These are phyloP conservation scores for Stichopus chloronotus DNA, from an alignment of 35 echinoderm and acorn worm genomes.

Conservation along the genomic window DNA sequence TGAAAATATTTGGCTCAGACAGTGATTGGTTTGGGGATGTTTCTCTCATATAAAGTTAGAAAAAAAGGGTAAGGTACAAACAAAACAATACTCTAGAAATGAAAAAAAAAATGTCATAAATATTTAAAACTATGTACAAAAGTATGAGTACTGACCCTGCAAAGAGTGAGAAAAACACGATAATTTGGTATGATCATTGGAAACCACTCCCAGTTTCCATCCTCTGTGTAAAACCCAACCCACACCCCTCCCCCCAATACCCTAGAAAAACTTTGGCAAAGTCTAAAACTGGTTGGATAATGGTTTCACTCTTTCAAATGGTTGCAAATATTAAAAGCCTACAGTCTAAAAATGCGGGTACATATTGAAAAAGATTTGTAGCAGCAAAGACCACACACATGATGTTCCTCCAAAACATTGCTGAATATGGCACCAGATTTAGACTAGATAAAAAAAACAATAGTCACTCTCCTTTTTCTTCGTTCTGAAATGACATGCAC, in stretches of 20 bases:
- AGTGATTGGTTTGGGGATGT: neutral
- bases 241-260: too few relatives aligned
- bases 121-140: neutral
- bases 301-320: neutral
- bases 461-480: too few relatives aligned
- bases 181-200: neutral
- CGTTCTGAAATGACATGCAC: too few relatives aligned
- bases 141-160: conserved; percentile 36
- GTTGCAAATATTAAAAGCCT: too few relatives aligned
- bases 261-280: neutral
- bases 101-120: neutral
- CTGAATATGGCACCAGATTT: too few relatives aligned
- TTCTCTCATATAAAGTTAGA: neutral
- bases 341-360: too few relatives aligned
- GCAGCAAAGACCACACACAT: too few relatives aligned
- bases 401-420: too few relatives aligned
- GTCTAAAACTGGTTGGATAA: neutral
- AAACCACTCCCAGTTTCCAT: neutral
- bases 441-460: too few relatives aligned
- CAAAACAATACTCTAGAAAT: neutral
- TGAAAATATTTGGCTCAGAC: too few relatives aligned
- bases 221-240: neutral
- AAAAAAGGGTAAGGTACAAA: neutral
- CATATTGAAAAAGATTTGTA: too few relatives aligned
- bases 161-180: neutral